phyloP scores from a whole-genome alignment of 2,797 vertebrate genomes.

The Astyanax mexicanus region DNA sequence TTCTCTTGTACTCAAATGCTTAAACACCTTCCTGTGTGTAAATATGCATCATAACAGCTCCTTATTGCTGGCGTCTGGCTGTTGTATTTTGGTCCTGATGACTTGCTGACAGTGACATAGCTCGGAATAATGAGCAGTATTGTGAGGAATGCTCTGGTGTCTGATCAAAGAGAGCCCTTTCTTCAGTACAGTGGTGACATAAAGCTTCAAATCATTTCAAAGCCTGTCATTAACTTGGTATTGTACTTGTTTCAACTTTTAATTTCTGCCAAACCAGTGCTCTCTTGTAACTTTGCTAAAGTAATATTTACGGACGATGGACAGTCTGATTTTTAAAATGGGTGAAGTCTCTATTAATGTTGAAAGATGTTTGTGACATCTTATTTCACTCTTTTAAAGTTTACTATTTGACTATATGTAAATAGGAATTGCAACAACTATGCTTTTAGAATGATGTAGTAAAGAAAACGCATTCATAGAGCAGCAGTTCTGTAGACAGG shows the following conservation, averaged over 20 bases:
- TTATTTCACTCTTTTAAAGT: too few relatives aligned
- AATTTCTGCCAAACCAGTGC: background rate
- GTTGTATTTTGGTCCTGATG: background rate
- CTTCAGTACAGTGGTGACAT: background rate
- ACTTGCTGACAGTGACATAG: background rate
- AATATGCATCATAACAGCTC: background rate
- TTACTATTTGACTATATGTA: too few relatives aligned
- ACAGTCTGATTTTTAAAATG: too few relatives aligned
- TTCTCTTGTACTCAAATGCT: background rate
- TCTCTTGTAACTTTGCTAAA: background rate
- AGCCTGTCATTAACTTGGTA: background rate
- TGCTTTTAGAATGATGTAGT: too few relatives aligned
- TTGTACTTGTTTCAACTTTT: background rate
- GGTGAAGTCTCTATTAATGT: background rate
- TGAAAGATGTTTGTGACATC: background rate
- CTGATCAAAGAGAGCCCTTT: background rate
- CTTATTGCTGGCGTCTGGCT: background rate
- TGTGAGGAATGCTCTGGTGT: background rate
- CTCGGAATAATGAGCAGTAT: background rate
- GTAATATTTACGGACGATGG: background rate
- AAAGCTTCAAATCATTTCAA: background rate
- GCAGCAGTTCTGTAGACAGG: too few relatives aligned
- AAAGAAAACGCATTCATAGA: too few relatives aligned
- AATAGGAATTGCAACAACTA: too few relatives aligned
- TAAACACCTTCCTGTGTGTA: background rate